Evolutionary conservation across 2,888 invertebrate species (phyloP), one percentile per base, ranked within the genome.

Genomic region (Epirrhoe alternata): DNA sequence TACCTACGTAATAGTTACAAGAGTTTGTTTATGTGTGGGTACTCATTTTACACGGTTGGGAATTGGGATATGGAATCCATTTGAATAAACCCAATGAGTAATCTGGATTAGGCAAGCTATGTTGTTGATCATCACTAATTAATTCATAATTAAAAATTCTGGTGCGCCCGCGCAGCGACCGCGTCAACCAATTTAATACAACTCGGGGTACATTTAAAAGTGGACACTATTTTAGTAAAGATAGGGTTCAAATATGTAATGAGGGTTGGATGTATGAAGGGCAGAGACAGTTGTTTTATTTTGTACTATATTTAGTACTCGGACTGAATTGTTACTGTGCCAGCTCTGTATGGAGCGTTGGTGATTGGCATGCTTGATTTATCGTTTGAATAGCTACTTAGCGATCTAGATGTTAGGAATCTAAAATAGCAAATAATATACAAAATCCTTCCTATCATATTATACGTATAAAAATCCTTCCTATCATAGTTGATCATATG

Each of bases 81-180:
- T 74, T 77, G 71, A 77, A 73, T 76, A 76, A 72, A 77, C 75
- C 75, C 68, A 77, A 80, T 80, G 81, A 83, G 78, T 81, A 83
- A 81, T 82, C 81, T 74, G 85, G 83, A 87, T 91, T 90, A 88
- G 84, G 86, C 90, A 87, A 88, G 84, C 87, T 85, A 84, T 85
- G 83, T 86, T 91, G 90, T 88, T 90, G 89, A 87, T 90, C 87
- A 87, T 85, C 82, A 84, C 87, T 90, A 92, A 93, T 92, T 92
- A 92, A 93, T 93, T 92, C 92, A 92, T 92, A 91, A 92, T 93
- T 93, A 92, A 92, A 92, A 92, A 92, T 92, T 91, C 92, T 89
- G 89, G 86, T 90, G 88, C 91, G 90, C 88, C 86, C 83, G 89
- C 89, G 89, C 90, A 85, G 84, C 87, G 84, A 79, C 85, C 83